Percentiles rank a stretch among this genome's conserved stretches.
phyloP scores from a whole-genome alignment of 2,888 invertebrate genomes.

The Spicauda simplicius region DNA sequence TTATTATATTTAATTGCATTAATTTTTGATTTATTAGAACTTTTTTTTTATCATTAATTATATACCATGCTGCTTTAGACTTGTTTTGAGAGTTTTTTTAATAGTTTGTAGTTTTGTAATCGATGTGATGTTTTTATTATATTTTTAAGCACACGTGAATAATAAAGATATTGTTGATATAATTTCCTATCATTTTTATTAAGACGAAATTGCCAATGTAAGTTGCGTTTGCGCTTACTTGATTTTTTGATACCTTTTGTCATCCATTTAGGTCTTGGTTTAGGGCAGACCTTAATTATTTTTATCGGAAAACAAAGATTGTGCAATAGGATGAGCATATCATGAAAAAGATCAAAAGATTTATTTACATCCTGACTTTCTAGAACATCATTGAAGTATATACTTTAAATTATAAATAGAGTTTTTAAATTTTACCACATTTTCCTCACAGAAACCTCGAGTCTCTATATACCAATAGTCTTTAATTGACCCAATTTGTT shows the following conservation, averaged over 20 bases:
- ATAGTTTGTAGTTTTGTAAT: not conserved
- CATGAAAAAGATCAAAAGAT: constrained; percentile 13
- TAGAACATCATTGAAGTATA: constrained; percentile 9
- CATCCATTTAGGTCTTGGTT: constrained; percentile 11
- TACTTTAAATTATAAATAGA: constrained; percentile 11
- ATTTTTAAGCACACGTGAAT: not conserved
- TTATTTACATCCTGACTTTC: no score
- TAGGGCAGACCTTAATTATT: not conserved
- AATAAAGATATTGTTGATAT: not conserved
- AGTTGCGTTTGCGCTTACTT: constrained; percentile 11
- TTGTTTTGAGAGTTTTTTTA: constrained; percentile 28
- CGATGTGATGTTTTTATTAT: not conserved
- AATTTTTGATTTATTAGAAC: not conserved
- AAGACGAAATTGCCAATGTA: not conserved
- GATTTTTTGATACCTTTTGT: constrained; percentile 16
- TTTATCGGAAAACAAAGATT: constrained; percentile 30
- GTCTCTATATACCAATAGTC: constrained; percentile 7
- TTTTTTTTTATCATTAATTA: constrained; percentile 19
- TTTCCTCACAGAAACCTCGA: constrained; percentile 6
- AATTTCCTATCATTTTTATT: not conserved
- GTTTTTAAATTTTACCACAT: not conserved
- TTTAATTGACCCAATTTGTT: not conserved
- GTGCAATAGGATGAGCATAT: constrained; percentile 8
- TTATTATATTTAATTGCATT: not conserved
- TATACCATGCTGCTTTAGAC: constrained; percentile 21